Conservation (phyloP, 2,113 vertebrate genomes). For the Myiozetetes cayanensis region DNA sequence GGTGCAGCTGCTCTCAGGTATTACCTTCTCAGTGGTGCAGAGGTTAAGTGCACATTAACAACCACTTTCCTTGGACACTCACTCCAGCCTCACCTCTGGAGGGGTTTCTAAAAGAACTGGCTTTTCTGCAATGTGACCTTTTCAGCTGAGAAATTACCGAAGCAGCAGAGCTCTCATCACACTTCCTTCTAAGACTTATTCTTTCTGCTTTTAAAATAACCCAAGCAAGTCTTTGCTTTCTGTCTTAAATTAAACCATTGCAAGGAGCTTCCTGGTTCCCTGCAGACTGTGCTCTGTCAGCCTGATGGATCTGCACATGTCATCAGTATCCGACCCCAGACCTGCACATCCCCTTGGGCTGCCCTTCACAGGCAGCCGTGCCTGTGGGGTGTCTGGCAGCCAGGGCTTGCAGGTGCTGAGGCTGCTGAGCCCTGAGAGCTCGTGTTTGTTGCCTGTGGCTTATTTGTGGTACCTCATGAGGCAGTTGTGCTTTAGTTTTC, state of each 20-base stretch:
- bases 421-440: not conserved
- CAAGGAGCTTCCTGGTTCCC: not conserved
- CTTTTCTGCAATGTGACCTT: not conserved
- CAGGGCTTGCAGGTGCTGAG: fast-evolving
- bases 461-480: not conserved
- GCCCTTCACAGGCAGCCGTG: fast-evolving
- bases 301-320: not conserved
- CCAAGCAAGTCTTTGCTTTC: not conserved
- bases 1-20: not conserved
- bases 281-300: not conserved
- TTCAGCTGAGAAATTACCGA: not conserved
- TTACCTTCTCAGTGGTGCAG: not conserved
- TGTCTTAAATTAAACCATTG: not conserved
- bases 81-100: not conserved
- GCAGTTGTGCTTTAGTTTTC: no score
- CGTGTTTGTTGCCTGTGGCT: fast-evolving
- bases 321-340: fast-evolving
- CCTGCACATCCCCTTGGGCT: not conserved
- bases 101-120: not conserved
- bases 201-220: not conserved
- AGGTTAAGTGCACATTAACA: not conserved
- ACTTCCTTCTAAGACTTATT: not conserved
- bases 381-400: fast-evolving
- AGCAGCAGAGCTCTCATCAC: not conserved
- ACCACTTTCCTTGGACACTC: not conserved